Percentiles rank a stretch among this genome's conserved stretches.
These are phyloP conservation scores for Platysteira castanea DNA, from an alignment of 2,113 vertebrate species.

Conservation along the genomic window DNA sequence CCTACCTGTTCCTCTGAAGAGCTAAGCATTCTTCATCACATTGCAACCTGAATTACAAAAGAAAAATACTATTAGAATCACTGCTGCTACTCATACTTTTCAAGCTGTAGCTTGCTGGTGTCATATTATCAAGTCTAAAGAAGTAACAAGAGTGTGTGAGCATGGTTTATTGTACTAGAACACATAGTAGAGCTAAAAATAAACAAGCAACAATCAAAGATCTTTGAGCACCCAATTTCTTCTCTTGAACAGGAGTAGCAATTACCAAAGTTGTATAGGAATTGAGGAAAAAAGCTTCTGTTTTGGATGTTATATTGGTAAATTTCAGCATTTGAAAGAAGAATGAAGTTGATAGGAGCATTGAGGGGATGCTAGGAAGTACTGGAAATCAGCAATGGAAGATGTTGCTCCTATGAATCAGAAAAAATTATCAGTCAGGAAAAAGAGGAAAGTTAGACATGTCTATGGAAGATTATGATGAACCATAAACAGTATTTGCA, in stretches of 20 bases:
- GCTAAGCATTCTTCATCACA: conserved; percentile 93
- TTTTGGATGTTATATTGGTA: too few species aligned
- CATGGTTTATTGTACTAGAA: neutral
- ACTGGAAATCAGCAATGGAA: too few species aligned
- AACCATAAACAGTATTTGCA: neutral
- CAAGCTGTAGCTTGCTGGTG: neutral
- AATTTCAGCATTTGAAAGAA: too few species aligned
- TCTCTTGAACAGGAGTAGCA: neutral
- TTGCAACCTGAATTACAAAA: conserved; percentile 80
- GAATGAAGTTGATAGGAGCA: too few species aligned
- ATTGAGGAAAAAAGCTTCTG: too few species aligned
- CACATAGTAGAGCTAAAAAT: neutral
- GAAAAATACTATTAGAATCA: neutral
- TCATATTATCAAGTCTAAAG: neutral
- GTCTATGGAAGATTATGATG: neutral
- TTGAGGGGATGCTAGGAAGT: too few species aligned
- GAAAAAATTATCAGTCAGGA: too few species aligned
- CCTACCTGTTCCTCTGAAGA: conserved; percentile 91
- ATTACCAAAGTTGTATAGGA: neutral
- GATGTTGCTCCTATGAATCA: too few species aligned
- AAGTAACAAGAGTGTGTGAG: neutral
- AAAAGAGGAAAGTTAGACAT: too few species aligned
- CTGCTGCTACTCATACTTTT: neutral
- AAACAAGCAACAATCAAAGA: neutral
- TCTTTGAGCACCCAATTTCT: neutral